Evolutionary conservation across 1,140 invertebrate species (phyloP), one percentile per base, ranked within the genome.

Genomic region (Caerostris extrusa): DNA sequence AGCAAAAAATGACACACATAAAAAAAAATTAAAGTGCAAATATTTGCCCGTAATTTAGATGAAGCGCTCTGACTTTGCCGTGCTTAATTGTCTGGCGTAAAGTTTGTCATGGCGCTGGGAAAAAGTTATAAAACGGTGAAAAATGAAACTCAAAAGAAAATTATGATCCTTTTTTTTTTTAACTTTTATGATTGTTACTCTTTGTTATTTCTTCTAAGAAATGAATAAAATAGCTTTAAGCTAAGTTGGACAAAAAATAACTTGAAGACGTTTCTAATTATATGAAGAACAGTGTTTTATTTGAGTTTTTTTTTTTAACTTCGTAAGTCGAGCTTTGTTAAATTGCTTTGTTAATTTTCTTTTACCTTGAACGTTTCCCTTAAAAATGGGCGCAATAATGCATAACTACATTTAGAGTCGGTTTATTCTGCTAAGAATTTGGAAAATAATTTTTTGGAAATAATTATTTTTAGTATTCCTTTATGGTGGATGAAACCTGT

Each of bases 11-110:
- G 81, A 83, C 81, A 83, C 56, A 56, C 53, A 56, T 83, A 8
- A 55, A 34, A 55, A 55, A 83, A 57, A 34, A 34, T 17, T 10
- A 82, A 56, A 57, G 81, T 7, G 56, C 81, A 83, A 83, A 83
- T 83, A 83, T 83, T 83, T 83, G 81, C 81, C 55, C 34, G 53
- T 83, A 83, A 83, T 83, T 83, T 83, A 83, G 81, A 83, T 53
- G n/a, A 83, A 83, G 53, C 81, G 3, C 55, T 17, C 10, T 17
- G 53, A 57, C 53, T 57, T 83, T 57, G 17, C 53, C 12, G 12
- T 57, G 81, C 81, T n/a, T 83, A 83, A 83, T 83, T 83, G 53
- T 83, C 81, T 83, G 5, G 14, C 12, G 5, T 83, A 83, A 83
- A 14, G 50, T 10, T 57, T 83, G 53, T 17, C 56, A 6, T 6